Conservation (phyloP, 2,888 invertebrate species). For the Laspeyria flexula region DNA sequence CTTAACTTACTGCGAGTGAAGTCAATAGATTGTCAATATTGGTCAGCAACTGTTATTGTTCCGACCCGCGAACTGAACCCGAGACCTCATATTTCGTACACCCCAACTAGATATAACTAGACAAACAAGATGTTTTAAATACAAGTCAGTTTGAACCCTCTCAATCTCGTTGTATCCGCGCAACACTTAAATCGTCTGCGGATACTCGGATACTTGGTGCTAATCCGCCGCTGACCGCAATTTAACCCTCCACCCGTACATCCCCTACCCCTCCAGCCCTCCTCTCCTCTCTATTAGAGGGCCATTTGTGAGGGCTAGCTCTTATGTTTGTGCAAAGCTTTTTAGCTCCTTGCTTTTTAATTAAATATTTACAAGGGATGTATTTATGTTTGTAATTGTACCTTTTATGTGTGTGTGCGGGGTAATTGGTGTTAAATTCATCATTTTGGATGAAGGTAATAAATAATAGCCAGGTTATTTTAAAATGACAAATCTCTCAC, state of each 20-base stretch:
- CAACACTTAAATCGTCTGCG: slow-evolving; percentile 26
- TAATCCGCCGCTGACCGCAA: slow-evolving; percentile 45
- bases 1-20: no score
- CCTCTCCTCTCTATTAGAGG: slow-evolving; percentile 32
- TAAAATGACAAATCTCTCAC: no score
- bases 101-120: no score
- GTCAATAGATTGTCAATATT: no score
- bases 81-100: no score
- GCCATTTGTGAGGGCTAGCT: slow-evolving; percentile 34
- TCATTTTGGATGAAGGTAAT: no score
- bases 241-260: slow-evolving; percentile 31
- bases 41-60: no score
- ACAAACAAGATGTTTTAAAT: background rate
- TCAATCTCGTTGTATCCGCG: slow-evolving; percentile 4
- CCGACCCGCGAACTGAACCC: no score
- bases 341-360: slow-evolving; percentile 34
- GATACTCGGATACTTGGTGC: slow-evolving; percentile 29
- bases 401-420: background rate
- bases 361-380: slow-evolving; percentile 30
- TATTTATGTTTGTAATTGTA: slow-evolving; percentile 4
- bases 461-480: no score
- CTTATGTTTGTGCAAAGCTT: slow-evolving; percentile 32
- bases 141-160: background rate
- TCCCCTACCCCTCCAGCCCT: background rate
- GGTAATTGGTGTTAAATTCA: no score